Conservation (phyloP, 2,797 vertebrate genomes). For the Chanos chanos region DNA sequence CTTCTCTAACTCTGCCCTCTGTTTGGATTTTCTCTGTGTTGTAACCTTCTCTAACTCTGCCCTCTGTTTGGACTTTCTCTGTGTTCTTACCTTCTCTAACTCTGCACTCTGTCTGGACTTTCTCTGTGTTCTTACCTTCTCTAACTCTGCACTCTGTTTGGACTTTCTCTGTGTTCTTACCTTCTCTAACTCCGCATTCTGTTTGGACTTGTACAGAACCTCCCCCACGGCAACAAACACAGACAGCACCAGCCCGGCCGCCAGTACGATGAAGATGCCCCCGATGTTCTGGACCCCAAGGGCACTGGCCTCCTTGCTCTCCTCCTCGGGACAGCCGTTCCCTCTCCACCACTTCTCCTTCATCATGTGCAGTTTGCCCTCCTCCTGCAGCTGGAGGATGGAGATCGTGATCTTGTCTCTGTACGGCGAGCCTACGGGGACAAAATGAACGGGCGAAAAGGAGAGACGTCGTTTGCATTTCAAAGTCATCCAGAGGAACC, state of each 20-base stretch:
- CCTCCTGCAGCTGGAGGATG: conserved; percentile 96
- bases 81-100: no score
- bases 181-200: conserved; percentile 97
- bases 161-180: conserved; percentile 60
- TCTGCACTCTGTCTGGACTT: no score
- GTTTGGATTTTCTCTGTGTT: no score
- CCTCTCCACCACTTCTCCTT: conserved; percentile 86
- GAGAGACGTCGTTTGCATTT: no score
- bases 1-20: no score
- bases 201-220: conserved; percentile 97
- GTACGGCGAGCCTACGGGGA: conserved; percentile 86
- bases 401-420: conserved; percentile 98
- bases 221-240: conserved; percentile 97
- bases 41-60: no score
- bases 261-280: conserved; percentile 96
- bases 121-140: no score
- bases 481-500: no score
- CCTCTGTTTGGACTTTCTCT: no score
- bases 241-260: conserved; percentile 93
- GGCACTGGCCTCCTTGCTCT: conserved; percentile 96
- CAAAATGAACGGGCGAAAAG: no score
- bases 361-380: conserved; percentile 88
- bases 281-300: conserved; percentile 97
- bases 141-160: no score
- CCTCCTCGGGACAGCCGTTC: conserved; percentile 95